Evolutionary conservation across 2,888 invertebrate species (phyloP), one percentile per base, ranked within the genome.

Genomic region (Pterostichus niger): DNA sequence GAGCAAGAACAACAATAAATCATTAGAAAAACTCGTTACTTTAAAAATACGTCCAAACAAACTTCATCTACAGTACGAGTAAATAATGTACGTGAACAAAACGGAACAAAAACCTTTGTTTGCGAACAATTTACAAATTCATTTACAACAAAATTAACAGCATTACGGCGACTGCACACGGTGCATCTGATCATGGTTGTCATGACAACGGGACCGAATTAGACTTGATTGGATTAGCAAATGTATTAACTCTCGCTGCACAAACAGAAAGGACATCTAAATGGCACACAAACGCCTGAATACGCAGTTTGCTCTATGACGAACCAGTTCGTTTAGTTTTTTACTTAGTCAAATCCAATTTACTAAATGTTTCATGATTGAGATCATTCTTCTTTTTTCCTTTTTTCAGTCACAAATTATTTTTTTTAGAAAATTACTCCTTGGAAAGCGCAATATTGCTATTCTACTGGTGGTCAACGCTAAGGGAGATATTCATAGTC

Each of bases 181-280:
- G 6, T 78, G 78, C 61, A 78, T 78, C 56, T 77, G 35, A 56
- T 77, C 52, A 56, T 15, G 6, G 68, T 80, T 54, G 17, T 17
- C 54, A 80, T 80, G 54, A n/a, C 49, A 35, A 68, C 71, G 11
- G 68, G 7, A 33, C 52, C 5, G 17, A 80, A 80, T 80, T 68
- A 71, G 64, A 54, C 13, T 49, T 80, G 80, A 80, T 80, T 80
- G 80, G 61, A 80, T 80, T 80, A 80, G 68, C 40, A 52, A 68
- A 80, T 71, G 35, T 46, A 80, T 31, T 80, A 80, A 80, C 64
- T 46, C 46, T 49, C 31, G 79, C 35, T 80, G 17, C 33, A 49
- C 46, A 71, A 68, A 80, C 71, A 80, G 68, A 80, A 71, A 80
- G 80, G n/a, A 17, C 44, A 49, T 79, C 24, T 77, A 59, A 77